phyloP scores from a whole-genome alignment of 2,888 invertebrate species.

The Mystacides longicornis region DNA sequence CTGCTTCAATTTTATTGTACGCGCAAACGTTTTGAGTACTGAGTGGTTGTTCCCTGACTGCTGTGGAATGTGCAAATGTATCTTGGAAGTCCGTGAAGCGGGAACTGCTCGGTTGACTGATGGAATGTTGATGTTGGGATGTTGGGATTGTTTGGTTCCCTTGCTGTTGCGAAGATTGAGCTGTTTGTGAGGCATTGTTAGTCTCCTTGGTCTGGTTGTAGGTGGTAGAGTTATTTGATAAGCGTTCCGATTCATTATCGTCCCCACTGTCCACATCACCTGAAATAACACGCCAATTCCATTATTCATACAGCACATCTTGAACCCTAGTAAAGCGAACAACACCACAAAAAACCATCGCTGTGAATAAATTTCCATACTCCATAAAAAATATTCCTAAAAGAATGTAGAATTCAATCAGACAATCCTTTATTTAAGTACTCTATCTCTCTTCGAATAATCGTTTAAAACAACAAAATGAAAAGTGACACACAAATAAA shows the following conservation, averaged over 20 bases:
- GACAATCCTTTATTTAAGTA: too few relatives aligned
- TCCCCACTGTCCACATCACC: slow-evolving; percentile 78
- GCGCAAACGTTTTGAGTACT: slow-evolving; percentile 21
- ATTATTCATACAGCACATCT: too few relatives aligned
- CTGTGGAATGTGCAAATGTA: slow-evolving; percentile 1
- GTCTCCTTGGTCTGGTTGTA: slow-evolving; percentile 28
- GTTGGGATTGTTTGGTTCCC: slow-evolving; percentile 1
- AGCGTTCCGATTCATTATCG: slow-evolving; percentile 55
- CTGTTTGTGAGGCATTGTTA: not conserved
- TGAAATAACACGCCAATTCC: too few relatives aligned
- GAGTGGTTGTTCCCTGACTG: slow-evolving; percentile 9
- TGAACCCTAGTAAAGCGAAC: too few relatives aligned
- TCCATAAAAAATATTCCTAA: too few relatives aligned
- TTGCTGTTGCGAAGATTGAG: not conserved
- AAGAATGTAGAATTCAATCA: too few relatives aligned
- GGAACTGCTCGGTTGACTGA: slow-evolving; percentile 24
- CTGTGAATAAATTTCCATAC: too few relatives aligned
- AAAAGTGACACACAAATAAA: too few relatives aligned
- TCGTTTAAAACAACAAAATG: too few relatives aligned
- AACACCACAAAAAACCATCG: too few relatives aligned
- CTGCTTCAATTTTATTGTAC: slow-evolving; percentile 19
- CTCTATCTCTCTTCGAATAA: too few relatives aligned
- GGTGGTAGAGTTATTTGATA: slow-evolving; percentile 42
- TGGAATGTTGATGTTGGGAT: slow-evolving; percentile 25
- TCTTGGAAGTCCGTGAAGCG: slow-evolving; percentile 12